Conservation (phyloP, 2,888 invertebrate species). For the Galerucella pusilla region DNA sequence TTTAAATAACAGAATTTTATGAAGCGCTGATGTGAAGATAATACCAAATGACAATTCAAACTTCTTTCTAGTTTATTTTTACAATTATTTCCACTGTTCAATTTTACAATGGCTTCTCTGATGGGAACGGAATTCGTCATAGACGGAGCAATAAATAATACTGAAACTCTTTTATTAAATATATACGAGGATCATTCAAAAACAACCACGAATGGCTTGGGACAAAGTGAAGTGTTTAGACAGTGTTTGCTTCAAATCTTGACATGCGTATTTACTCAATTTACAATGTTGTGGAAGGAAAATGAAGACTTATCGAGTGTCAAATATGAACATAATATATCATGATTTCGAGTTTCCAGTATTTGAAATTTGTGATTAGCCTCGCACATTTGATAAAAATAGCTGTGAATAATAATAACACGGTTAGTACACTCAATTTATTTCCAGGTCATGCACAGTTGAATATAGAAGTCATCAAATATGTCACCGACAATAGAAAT, state of each 20-base stretch:
- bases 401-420: constrained; percentile 1
- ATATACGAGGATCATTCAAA: no score
- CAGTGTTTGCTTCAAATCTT: no score
- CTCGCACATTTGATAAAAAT: not conserved
- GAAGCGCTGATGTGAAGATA: constrained; percentile 12
- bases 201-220: no score
- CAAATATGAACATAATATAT: no score
- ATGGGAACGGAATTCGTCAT: constrained; percentile 15
- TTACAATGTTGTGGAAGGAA: no score
- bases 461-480: constrained; percentile 16
- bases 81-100: constrained; percentile 24
- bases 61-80: constrained; percentile 12
- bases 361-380: no score
- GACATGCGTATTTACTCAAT: no score
- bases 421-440: not conserved
- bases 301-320: no score
- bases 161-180: not conserved
- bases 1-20: constrained; percentile 9
- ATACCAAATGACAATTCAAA: not conserved
- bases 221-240: no score
- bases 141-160: not conserved
- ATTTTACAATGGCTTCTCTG: constrained; percentile 23
- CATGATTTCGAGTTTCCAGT: no score
- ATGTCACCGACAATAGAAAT: constrained; percentile 22
- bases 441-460: constrained; percentile 5